phyloP scores from a whole-genome alignment of 1,140 invertebrate genomes.

The Drosophila tropicalis region DNA sequence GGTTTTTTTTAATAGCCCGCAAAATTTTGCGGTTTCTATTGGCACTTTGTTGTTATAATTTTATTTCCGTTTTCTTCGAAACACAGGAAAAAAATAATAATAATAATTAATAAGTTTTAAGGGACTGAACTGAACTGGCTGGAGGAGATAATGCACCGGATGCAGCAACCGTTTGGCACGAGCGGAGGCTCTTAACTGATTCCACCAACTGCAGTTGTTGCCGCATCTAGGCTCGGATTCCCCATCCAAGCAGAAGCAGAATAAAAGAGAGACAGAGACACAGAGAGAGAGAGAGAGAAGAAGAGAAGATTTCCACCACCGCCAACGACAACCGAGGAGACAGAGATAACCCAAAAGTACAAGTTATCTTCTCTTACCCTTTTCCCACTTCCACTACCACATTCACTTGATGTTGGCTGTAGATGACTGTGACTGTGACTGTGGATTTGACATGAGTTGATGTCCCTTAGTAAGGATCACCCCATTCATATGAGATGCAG shows the following conservation, averaged over 20 bases:
- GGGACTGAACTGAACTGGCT: background rate
- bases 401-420: no score
- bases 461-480: no score
- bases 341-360: background rate
- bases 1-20: conserved; percentile 34
- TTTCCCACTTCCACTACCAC: background rate
- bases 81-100: conserved; percentile 27
- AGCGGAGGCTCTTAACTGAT: conserved; percentile 81
- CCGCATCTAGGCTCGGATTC: conserved; percentile 70
- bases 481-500: no score
- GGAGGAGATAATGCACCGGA: conserved; percentile 37
- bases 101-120: conserved; percentile 12
- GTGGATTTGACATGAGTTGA: no score
- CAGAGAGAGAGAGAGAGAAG: background rate
- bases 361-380: conserved; percentile 46
- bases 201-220: conserved; percentile 63
- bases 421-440: no score
- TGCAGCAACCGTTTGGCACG: conserved; percentile 76
- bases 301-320: conserved; percentile 25
- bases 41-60: conserved; percentile 18
- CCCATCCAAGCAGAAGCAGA: conserved; percentile 44
- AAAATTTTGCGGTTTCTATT: conserved; percentile 54
- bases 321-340: no score
- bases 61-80: background rate
- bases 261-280: background rate